These are phyloP conservation scores for Conistra vaccinii DNA, from an alignment of 2,888 invertebrate genomes.

Conservation along the genomic window DNA sequence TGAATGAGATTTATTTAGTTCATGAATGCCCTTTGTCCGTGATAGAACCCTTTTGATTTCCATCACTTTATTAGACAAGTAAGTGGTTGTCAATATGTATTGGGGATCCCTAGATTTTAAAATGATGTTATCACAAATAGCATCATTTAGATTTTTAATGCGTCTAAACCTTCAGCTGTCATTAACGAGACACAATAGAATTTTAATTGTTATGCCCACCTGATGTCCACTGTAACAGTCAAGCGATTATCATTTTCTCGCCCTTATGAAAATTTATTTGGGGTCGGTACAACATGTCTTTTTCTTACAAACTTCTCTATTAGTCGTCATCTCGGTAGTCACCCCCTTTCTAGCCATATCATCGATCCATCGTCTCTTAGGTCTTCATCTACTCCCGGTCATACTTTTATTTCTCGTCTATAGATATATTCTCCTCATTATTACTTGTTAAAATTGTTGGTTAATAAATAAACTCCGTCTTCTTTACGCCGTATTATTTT, in stretches of 20 bases:
- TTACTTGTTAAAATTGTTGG: background rate
- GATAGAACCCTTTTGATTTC: conserved; percentile 16
- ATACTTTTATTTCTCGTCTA: too few relatives aligned
- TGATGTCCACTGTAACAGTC: too few relatives aligned
- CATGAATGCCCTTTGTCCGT: conserved; percentile 12
- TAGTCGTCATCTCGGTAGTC: too few relatives aligned
- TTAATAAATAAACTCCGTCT: background rate
- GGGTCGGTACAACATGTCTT: too few relatives aligned
- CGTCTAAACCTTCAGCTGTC: too few relatives aligned
- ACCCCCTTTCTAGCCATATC: too few relatives aligned
- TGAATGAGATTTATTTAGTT: conserved; percentile 32
- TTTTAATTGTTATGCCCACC: too few relatives aligned
- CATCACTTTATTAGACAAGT: background rate
- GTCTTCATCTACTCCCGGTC: too few relatives aligned
- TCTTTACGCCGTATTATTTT: too few relatives aligned
- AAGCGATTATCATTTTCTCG: background rate
- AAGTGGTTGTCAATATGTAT: background rate
- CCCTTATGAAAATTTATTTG: background rate
- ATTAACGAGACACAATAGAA: too few relatives aligned
- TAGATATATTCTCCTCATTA: background rate
- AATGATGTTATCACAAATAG: background rate
- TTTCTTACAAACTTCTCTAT: too few relatives aligned
- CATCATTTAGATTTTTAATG: background rate
- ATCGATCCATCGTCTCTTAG: too few relatives aligned
- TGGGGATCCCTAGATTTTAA: background rate